A percentile compares a stretch with the other conserved stretches of the same genome.
phyloP scores from a whole-genome alignment of 2,113 vertebrate species.

The Rhea americana region DNA sequence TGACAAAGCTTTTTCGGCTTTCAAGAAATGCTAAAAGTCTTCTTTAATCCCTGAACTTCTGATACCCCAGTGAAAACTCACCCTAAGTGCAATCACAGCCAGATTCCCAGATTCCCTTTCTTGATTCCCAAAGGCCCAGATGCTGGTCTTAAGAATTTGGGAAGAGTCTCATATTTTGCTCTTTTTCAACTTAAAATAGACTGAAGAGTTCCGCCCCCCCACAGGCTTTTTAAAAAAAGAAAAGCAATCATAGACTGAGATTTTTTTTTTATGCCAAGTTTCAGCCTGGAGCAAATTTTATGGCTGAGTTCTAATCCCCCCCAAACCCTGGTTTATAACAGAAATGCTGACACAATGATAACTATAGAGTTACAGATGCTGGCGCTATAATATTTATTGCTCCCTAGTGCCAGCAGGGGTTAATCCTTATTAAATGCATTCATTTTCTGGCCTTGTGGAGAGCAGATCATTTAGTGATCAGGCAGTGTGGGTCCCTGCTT shows the following conservation, averaged over 20 bases:
- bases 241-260: constrained; percentile 45
- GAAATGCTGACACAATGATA: constrained; percentile 78
- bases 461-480: constrained; percentile 52
- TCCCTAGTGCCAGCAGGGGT: constrained; percentile 73
- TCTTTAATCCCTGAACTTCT: constrained; percentile 56
- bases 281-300: constrained; percentile 80
- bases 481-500: not conserved
- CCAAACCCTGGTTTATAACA: constrained; percentile 77
- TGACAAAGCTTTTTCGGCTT: constrained; percentile 34
- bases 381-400: constrained; percentile 72
- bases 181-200: constrained; percentile 61
- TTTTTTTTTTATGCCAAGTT: constrained; percentile 74
- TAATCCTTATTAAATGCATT: constrained; percentile 74
- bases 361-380: constrained; percentile 66
- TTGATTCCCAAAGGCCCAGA: constrained; percentile 7
- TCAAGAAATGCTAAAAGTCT: not conserved
- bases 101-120: not conserved
- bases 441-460: constrained; percentile 65
- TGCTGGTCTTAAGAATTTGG: constrained; percentile 24
- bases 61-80: constrained; percentile 43
- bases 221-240: not conserved
- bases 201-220: not conserved
- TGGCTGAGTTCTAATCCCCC: constrained; percentile 76
- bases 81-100: not conserved
- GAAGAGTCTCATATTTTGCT: constrained; percentile 54